Evolutionary conservation across 2,797 vertebrate genomes (phyloP).

Genomic region (Aratinga solstitialis): DNA sequence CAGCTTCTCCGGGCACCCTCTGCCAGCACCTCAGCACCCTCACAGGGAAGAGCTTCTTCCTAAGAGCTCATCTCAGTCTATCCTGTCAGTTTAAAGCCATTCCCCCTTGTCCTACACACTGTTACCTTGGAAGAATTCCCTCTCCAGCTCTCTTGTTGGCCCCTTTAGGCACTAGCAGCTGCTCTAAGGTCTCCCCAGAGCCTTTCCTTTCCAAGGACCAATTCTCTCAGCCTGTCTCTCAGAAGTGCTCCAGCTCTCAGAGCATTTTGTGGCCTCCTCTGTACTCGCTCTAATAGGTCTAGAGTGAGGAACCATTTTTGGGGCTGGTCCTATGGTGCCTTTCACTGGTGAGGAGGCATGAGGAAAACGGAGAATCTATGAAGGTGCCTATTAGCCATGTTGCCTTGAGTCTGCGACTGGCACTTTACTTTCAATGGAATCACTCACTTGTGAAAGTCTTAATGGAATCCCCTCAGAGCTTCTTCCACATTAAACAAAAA

Average conservation of each 20-base stretch:
- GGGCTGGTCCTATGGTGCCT: background rate
- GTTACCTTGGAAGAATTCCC: background rate
- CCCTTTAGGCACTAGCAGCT: background rate
- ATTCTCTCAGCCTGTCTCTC: background rate
- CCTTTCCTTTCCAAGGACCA: background rate
- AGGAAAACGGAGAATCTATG: background rate
- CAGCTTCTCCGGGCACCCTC: background rate
- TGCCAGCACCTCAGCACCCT: background rate
- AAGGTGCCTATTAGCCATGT: background rate
- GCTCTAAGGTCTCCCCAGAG: background rate
- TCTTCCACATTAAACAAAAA: slow-evolving; percentile 59
- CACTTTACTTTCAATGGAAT: background rate
- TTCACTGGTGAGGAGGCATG: background rate
- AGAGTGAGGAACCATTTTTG: background rate
- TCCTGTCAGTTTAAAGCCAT: background rate
- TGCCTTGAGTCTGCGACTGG: background rate
- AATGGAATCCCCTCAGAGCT: slow-evolving; percentile 42
- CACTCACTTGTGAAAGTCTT: background rate
- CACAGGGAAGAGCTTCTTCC: background rate
- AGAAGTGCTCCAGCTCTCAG: background rate
- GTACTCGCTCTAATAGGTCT: background rate
- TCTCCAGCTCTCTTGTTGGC: background rate
- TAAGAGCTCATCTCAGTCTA: background rate
- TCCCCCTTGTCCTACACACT: background rate
- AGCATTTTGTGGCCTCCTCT: background rate